These are phyloP conservation scores for Dryomyza anilis DNA, from an alignment of 2,888 invertebrate species.

Conservation along the genomic window DNA sequence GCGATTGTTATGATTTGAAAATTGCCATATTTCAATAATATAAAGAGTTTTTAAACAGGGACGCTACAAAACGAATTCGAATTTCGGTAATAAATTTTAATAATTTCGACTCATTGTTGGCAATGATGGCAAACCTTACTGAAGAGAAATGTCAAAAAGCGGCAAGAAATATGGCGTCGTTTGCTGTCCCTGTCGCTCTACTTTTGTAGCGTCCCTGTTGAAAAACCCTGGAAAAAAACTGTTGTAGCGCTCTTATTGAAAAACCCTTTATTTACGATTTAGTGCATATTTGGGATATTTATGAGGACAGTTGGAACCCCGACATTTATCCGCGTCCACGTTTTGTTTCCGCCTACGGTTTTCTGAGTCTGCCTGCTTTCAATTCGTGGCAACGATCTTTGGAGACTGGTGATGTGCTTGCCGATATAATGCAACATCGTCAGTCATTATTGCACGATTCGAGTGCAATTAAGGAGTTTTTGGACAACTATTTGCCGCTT, in stretches of 20 bases:
- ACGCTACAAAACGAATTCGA: too few species aligned
- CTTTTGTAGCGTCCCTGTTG: too few species aligned
- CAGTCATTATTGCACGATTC: slow-evolving; percentile 86
- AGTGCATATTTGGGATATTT: slow-evolving; percentile 90
- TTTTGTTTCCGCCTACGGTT: slow-evolving; percentile 95
- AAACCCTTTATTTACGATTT: too few species aligned
- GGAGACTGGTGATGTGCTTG: slow-evolving; percentile 63
- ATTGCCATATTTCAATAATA: not conserved
- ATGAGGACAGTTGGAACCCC: slow-evolving; percentile 79
- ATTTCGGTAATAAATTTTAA: too few species aligned
- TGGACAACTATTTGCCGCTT: slow-evolving; percentile 69
- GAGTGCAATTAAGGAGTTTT: slow-evolving; percentile 66
- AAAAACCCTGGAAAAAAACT: too few species aligned
- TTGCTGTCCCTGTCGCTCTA: too few species aligned
- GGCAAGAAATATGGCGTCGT: too few species aligned
- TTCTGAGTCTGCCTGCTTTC: slow-evolving; percentile 84
- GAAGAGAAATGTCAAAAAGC: too few species aligned
- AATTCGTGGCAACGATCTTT: slow-evolving; percentile 71
- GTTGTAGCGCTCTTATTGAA: too few species aligned
- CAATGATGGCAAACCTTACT: too few species aligned
- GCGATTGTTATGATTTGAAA: not conserved
- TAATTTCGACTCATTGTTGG: too few species aligned
- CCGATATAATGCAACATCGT: slow-evolving; percentile 73
- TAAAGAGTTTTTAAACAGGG: too few species aligned
- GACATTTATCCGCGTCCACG: slow-evolving; percentile 79